A percentile compares a stretch with the other conserved stretches of the same genome.
These are phyloP conservation scores for Tenthredo notha DNA, from an alignment of 2,888 invertebrate species.

Conservation along the genomic window DNA sequence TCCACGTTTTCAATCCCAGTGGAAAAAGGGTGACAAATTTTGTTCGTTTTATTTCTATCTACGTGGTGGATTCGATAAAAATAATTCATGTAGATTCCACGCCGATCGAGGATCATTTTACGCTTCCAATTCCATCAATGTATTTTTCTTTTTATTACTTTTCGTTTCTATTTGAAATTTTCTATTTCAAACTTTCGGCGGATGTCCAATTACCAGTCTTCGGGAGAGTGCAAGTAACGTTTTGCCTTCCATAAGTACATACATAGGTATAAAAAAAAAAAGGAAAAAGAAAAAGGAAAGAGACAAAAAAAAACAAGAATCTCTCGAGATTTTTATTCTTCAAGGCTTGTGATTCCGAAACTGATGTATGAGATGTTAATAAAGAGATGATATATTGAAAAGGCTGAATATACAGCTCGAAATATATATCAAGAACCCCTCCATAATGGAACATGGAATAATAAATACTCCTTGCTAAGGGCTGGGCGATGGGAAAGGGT, in stretches of 20 bases:
- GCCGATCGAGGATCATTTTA: not conserved
- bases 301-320: not conserved
- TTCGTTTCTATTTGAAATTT: not conserved
- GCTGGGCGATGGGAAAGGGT: not conserved
- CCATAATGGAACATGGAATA: slow-evolving; percentile 42
- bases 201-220: not conserved
- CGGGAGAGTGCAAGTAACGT: not conserved
- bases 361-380: slow-evolving; percentile 14
- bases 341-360: slow-evolving; percentile 8
- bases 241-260: not conserved
- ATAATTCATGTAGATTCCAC: slow-evolving; percentile 3
- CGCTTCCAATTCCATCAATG: not conserved
- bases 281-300: not conserved
- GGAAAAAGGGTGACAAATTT: slow-evolving; percentile 13
- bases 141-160: not conserved
- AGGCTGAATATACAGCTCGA: slow-evolving; percentile 12
- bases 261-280: not conserved
- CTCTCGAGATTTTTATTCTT: not conserved
- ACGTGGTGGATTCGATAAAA: not conserved
- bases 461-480: slow-evolving; percentile 28
- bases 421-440: slow-evolving; percentile 24
- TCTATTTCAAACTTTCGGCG: not conserved
- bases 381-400: slow-evolving; percentile 42
- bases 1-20: not conserved
- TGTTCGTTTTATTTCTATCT: not conserved